Evolutionary conservation across 2,113 vertebrate genomes (phyloP).

Genomic region (Mesoclemmys tuberculata): DNA sequence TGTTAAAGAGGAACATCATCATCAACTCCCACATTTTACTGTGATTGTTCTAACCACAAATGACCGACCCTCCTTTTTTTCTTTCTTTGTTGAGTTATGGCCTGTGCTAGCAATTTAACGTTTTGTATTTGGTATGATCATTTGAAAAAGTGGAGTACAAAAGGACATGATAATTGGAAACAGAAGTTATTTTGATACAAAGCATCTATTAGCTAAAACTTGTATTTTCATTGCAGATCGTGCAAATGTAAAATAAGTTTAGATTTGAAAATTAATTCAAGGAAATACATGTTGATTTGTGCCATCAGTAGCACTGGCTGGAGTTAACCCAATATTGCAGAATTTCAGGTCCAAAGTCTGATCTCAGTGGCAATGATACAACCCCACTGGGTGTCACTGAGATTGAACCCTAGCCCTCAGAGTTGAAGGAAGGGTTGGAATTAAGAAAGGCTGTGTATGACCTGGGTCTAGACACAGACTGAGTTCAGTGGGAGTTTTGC

Average conservation of each 20-base stretch:
- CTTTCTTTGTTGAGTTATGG: conserved; percentile 3
- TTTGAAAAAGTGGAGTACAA: conserved; percentile 40
- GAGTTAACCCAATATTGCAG: neutral
- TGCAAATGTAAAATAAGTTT: conserved; percentile 1
- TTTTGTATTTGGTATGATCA: conserved; percentile 27
- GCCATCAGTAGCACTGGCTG: neutral
- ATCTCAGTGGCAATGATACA: neutral
- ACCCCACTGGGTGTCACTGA: neutral
- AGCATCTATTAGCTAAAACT: conserved; percentile 3
- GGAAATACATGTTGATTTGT: neutral
- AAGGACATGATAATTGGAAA: conserved; percentile 64
- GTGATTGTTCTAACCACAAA: conserved; percentile 36
- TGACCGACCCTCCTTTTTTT: neutral
- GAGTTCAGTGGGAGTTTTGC: conserved; percentile 24
- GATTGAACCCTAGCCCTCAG: neutral
- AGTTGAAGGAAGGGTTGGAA: neutral
- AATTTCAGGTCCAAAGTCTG: neutral
- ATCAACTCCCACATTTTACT: conserved; percentile 29
- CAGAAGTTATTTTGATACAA: conserved; percentile 35
- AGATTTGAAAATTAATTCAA: neutral
- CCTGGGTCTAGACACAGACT: neutral
- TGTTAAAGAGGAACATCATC: conserved; percentile 40
- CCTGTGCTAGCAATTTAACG: conserved; percentile 22
- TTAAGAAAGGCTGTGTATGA: neutral
- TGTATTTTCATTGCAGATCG: neutral